These are phyloP conservation scores for Nemapogon koenigi DNA, from an alignment of 2,888 invertebrate species.

Conservation along the genomic window DNA sequence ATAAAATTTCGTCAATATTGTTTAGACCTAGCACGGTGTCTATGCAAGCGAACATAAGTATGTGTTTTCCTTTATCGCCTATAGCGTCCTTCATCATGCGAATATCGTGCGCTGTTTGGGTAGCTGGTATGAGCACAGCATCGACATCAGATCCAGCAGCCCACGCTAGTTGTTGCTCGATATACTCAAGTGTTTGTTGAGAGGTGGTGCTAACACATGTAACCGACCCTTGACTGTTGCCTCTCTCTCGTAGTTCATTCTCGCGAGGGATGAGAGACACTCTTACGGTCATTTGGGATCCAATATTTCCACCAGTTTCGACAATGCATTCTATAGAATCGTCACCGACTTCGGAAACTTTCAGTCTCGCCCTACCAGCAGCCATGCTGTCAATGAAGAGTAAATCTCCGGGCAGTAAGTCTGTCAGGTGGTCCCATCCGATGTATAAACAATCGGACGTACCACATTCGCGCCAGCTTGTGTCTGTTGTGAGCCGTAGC, in stretches of 20 bases:
- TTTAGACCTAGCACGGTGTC: conserved; percentile 39
- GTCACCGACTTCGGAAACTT: conserved; percentile 40
- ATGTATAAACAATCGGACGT: conserved; percentile 61
- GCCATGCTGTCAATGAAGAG: conserved; percentile 51
- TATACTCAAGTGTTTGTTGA: conserved; percentile 73
- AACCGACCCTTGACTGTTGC: conserved; percentile 33
- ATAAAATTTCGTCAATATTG: conserved; percentile 76
- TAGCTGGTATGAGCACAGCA: conserved; percentile 39
- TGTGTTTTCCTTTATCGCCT: conserved; percentile 45
- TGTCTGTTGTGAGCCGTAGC: conserved; percentile 56
- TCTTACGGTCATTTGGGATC: conserved; percentile 56
- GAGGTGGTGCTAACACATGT: conserved; percentile 66
- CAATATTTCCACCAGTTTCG: conserved; percentile 55
- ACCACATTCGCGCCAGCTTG: conserved; percentile 59
- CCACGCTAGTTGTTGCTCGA: conserved; percentile 51
- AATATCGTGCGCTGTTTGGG: conserved; percentile 36
- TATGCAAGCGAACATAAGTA: conserved; percentile 44
- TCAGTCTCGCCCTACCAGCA: conserved; percentile 38
- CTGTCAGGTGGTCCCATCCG: conserved; percentile 56
- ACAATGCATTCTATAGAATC: conserved; percentile 59
- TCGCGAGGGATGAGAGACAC: conserved; percentile 58
- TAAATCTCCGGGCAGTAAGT: conserved; percentile 53
- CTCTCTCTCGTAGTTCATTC: conserved; percentile 32
- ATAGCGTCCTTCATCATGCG: conserved; percentile 32
- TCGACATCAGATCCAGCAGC: conserved; percentile 49